phyloP scores from a whole-genome alignment of 2,797 vertebrate genomes.

The Acanthurus tractus region DNA sequence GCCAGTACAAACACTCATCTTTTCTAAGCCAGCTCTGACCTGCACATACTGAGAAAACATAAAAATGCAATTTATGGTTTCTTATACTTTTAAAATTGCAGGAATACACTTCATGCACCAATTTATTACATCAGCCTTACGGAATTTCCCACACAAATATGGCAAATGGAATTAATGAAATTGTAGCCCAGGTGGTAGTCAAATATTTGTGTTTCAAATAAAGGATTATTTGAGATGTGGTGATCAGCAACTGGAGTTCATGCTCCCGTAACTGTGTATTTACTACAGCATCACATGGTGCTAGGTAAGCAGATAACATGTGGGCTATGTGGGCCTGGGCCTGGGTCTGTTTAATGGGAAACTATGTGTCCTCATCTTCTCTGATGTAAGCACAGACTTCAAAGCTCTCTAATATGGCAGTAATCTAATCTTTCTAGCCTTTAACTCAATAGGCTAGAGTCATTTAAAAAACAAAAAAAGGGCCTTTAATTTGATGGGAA shows the following conservation, averaged over 20 bases:
- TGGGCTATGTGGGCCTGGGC: constrained; percentile 44
- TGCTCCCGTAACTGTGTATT: constrained; percentile 20
- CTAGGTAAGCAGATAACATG: constrained; percentile 44
- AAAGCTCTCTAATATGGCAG: constrained; percentile 12
- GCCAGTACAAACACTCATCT: constrained; percentile 21
- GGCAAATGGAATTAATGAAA: not conserved
- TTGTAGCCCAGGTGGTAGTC: not conserved
- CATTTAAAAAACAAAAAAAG: too few species aligned
- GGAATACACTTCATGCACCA: not conserved
- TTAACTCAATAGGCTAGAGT: too few species aligned
- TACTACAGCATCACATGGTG: constrained; percentile 11
- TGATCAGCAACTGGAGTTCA: constrained; percentile 23
- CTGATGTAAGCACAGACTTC: constrained; percentile 19
- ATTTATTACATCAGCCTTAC: not conserved
- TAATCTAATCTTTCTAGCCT: not conserved
- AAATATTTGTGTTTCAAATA: constrained; percentile 12
- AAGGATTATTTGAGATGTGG: not conserved
- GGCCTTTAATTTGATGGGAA: too few species aligned
- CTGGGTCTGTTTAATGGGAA: not conserved
- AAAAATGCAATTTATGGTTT: not conserved
- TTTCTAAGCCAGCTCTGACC: constrained; percentile 3
- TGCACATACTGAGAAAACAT: constrained; percentile 21
- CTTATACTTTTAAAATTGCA: constrained; percentile 4
- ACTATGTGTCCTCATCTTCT: constrained; percentile 12
- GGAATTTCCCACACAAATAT: not conserved